Percentiles rank a stretch among this genome's conserved stretches.
These are phyloP conservation scores for Arctopsyche grandis DNA, from an alignment of 1,140 invertebrate species.

Conservation along the genomic window DNA sequence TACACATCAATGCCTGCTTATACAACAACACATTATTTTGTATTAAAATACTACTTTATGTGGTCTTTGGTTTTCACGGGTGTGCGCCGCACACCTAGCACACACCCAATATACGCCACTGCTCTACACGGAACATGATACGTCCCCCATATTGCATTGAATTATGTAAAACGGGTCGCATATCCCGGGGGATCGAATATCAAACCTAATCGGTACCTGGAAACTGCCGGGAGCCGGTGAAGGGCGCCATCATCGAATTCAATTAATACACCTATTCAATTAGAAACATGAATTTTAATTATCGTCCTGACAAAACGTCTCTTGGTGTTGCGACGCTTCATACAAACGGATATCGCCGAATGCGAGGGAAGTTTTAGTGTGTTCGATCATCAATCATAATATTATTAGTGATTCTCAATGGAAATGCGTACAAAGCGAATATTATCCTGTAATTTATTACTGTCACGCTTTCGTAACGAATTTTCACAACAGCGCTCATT, in stretches of 20 bases:
- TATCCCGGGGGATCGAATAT: background rate
- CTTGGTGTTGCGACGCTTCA: background rate
- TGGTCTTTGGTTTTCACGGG: too few relatives aligned
- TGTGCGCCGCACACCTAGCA: too few relatives aligned
- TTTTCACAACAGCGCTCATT: background rate
- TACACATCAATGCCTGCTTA: too few relatives aligned
- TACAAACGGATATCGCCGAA: background rate
- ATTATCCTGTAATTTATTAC: background rate
- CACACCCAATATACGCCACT: too few relatives aligned
- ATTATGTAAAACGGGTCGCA: background rate
- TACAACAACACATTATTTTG: too few relatives aligned
- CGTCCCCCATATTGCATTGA: slow-evolving; percentile 7
- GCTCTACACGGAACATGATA: slow-evolving; percentile 3
- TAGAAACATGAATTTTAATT: background rate
- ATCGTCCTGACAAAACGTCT: background rate
- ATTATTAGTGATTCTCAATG: slow-evolving; percentile 1
- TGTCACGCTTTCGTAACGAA: background rate
- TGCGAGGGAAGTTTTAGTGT: background rate
- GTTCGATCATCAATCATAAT: background rate
- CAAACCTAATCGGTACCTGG: too few relatives aligned
- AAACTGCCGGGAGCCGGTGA: background rate
- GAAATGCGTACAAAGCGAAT: background rate
- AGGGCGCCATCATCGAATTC: background rate
- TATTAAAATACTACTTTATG: too few relatives aligned
- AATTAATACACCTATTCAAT: background rate